phyloP scores from a whole-genome alignment of 2,797 vertebrate species.

The Clarias pachynema region DNA sequence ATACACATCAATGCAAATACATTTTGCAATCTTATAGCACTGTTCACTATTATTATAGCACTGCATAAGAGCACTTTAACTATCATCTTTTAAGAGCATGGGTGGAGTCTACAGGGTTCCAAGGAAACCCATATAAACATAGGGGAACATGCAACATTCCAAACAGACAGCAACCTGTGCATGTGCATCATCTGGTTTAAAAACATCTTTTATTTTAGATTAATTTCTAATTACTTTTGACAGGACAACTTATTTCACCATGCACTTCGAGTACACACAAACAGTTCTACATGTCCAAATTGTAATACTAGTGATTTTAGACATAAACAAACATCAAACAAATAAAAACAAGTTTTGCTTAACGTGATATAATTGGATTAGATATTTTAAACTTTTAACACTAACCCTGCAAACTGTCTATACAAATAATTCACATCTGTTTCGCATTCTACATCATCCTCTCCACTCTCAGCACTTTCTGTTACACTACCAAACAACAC shows the following conservation, averaged over 20 bases:
- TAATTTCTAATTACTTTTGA: neutral
- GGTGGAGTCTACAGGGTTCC: neutral
- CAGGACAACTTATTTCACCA: neutral
- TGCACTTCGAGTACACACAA: neutral
- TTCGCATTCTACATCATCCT: neutral
- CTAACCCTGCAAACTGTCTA: neutral
- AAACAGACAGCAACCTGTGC: neutral
- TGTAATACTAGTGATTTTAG: neutral
- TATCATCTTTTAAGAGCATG: neutral
- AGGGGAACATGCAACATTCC: neutral
- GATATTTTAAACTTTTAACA: neutral
- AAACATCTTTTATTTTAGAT: neutral
- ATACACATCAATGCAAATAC: slow-evolving; percentile 6
- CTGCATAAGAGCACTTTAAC: too few species aligned
- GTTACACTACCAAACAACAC: neutral
- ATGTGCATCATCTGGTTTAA: neutral
- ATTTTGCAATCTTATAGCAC: neutral
- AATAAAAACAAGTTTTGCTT: too few species aligned
- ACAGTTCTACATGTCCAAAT: neutral
- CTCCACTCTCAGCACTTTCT: neutral
- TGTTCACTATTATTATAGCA: too few species aligned
- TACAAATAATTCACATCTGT: neutral
- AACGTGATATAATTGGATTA: too few species aligned
- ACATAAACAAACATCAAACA: neutral
- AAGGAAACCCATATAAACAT: neutral